Evolutionary conservation across 2,797 vertebrate species (phyloP), one percentile per base, ranked within the genome.

Genomic region (Sebastes diploproa): DNA sequence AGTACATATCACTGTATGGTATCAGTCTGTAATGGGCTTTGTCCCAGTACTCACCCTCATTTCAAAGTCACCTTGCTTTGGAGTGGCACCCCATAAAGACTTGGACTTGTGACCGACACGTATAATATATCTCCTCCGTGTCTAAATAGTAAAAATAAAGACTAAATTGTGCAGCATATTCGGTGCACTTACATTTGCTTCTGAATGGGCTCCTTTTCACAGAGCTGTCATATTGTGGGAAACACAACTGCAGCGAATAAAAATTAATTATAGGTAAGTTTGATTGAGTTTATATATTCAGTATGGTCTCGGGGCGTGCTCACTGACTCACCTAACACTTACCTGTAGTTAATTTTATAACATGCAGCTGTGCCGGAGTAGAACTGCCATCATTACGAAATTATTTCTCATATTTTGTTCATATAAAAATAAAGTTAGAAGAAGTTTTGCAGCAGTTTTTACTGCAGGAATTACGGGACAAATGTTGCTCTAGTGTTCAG

Each of bases 21-120:
- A 54, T 58, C 81, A 32, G 46, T 38, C 62, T 69, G 69, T 63
- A 54, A 54, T 27, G 65, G 63, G 76, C 54, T 82, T 56, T 75
- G 66, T 78, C 65, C 70, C 34, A 73, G 12, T 22, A 23, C 18
- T 55, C 36, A 27, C 46, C 25, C 58, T 67, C 23, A n/a, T 59
- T 72, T 82, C 82, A 86, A 89, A 89, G 81, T 87, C 87, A 89
- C 81, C 76, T 84, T 78, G 32, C 14, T 64, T 80, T 60, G 29
- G n/a, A 77, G 16, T 46, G 54, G 52, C 32, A 27, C 42, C 60
- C 18, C 16, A n/a, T 65, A 34, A 86, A 50, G 7, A 42, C 14
- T 23, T 78, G 7, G 46, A 58, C 27, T 46, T 32, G 22, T 38
- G 29, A 71, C 38, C 34, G 22, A 42, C 62, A 58, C 71, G 29